Percentiles rank a stretch among this genome's conserved stretches.
phyloP scores from a whole-genome alignment of 2,113 vertebrate genomes.

The Australoheros scitulus region DNA sequence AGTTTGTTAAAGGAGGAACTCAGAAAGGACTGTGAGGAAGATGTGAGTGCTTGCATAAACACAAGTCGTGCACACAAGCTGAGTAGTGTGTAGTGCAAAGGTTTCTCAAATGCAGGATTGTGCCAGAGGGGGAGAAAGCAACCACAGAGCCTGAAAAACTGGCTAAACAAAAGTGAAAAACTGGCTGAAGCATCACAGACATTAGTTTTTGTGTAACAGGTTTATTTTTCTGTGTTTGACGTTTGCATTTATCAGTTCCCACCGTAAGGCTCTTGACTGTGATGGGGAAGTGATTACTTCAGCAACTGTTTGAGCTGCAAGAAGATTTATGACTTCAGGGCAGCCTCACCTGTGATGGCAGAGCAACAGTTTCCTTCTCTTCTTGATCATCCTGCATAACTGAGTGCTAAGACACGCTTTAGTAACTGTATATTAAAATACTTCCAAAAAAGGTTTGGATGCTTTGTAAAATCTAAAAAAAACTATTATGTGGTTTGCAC shows the following conservation, averaged over 20 bases:
- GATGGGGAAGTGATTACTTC: slow-evolving; percentile 19
- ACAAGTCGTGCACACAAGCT: slow-evolving; percentile 44
- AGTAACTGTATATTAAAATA: background rate
- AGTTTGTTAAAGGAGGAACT: slow-evolving; percentile 73
- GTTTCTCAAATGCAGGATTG: slow-evolving; percentile 63
- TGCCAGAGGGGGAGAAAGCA: slow-evolving; percentile 51
- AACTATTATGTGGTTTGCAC: background rate
- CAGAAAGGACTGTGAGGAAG: slow-evolving; percentile 24
- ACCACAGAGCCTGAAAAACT: slow-evolving; percentile 66
- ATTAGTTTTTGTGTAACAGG: background rate
- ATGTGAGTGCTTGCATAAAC: slow-evolving; percentile 57
- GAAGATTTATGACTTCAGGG: slow-evolving; percentile 1
- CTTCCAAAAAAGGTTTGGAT: background rate
- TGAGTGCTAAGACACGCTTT: slow-evolving; percentile 17
- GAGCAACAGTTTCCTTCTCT: slow-evolving; percentile 5
- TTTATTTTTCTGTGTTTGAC: background rate
- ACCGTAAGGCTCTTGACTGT: background rate
- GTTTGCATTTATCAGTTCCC: background rate
- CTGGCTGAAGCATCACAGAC: slow-evolving; percentile 31
- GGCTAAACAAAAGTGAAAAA: slow-evolving; percentile 56
- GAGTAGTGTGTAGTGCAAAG: slow-evolving; percentile 48
- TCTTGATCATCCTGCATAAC: background rate
- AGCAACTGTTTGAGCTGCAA: background rate
- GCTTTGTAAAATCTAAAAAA: background rate
- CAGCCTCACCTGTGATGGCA: slow-evolving; percentile 29